Evolutionary conservation across 2,888 invertebrate genomes (phyloP).

Genomic region (Sinotaia quadrata): DNA sequence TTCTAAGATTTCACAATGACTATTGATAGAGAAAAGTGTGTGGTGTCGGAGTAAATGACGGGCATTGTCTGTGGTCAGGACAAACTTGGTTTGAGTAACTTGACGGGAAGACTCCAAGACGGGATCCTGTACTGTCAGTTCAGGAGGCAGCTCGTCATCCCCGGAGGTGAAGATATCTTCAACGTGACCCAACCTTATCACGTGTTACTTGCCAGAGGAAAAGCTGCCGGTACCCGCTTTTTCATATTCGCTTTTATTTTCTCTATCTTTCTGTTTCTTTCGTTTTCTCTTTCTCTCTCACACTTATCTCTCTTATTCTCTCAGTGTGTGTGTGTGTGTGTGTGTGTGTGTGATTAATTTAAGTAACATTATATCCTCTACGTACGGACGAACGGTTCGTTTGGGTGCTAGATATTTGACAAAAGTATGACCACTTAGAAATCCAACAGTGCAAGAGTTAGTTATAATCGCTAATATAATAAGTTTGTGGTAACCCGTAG

Average conservation of each 20-base stretch:
- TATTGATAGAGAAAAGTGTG: neutral
- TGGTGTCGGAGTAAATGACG: neutral
- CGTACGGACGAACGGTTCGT: too few species aligned
- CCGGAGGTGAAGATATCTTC: neutral
- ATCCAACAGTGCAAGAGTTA: too few species aligned
- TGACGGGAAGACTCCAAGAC: neutral
- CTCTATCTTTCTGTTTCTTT: neutral
- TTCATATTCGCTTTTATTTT: neutral
- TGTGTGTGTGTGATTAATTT: too few species aligned
- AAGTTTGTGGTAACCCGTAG: too few species aligned
- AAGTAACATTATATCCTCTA: too few species aligned
- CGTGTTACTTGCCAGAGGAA: slow-evolving; percentile 14
- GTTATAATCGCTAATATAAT: too few species aligned
- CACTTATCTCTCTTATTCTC: too few species aligned
- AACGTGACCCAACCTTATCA: slow-evolving; percentile 17
- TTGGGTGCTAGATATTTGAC: too few species aligned
- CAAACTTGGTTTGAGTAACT: slow-evolving; percentile 13
- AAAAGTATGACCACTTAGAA: too few species aligned
- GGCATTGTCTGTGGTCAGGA: neutral
- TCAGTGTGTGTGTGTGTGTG: too few species aligned
- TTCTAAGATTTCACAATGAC: too few species aligned
- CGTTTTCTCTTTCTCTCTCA: too few species aligned
- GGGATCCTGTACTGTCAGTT: slow-evolving; percentile 27
- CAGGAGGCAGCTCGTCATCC: slow-evolving; percentile 11
- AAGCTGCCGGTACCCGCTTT: slow-evolving; percentile 1